Percentiles rank a stretch among this genome's conserved stretches.
These are phyloP conservation scores for Erpornis zantholeuca DNA, from an alignment of 2,113 vertebrate genomes.

Conservation along the genomic window DNA sequence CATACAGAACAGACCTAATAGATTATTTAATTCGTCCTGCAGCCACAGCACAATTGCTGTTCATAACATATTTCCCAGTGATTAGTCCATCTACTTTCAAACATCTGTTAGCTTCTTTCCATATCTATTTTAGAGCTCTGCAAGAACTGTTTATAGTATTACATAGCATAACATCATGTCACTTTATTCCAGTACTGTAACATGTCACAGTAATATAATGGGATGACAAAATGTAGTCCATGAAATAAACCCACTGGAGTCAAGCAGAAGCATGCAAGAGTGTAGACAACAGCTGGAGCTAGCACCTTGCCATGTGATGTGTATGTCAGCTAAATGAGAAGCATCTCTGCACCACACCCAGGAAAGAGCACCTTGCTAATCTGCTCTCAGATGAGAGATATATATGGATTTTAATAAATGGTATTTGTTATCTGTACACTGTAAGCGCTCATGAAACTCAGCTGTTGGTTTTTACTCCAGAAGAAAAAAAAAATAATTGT, in stretches of 20 bases:
- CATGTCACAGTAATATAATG: not conserved
- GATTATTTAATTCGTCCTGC: not conserved
- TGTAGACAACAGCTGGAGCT: not conserved
- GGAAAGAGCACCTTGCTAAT: not conserved
- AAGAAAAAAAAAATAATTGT: not conserved
- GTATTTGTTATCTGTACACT: not conserved
- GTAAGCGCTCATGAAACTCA: not conserved
- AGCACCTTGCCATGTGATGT: not conserved
- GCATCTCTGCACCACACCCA: not conserved
- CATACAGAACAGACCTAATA: not conserved
- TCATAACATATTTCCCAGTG: not conserved
- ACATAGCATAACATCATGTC: not conserved
- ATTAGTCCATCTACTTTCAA: not conserved
- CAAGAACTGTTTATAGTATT: not conserved
- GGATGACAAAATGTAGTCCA: not conserved
- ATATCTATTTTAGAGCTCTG: not conserved
- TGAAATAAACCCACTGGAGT: not conserved
- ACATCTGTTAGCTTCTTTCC: not conserved
- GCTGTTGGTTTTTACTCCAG: not conserved
- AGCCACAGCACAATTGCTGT: not conserved
- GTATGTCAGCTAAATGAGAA: not conserved
- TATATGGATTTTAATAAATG: not conserved
- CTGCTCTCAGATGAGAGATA: too few relatives aligned
- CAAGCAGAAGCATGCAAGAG: not conserved
- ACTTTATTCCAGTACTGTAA: not conserved